These are phyloP conservation scores for Hapalemur alaotrensis DNA, from an alignment of 2,797 vertebrate species.

Conservation along the genomic window DNA sequence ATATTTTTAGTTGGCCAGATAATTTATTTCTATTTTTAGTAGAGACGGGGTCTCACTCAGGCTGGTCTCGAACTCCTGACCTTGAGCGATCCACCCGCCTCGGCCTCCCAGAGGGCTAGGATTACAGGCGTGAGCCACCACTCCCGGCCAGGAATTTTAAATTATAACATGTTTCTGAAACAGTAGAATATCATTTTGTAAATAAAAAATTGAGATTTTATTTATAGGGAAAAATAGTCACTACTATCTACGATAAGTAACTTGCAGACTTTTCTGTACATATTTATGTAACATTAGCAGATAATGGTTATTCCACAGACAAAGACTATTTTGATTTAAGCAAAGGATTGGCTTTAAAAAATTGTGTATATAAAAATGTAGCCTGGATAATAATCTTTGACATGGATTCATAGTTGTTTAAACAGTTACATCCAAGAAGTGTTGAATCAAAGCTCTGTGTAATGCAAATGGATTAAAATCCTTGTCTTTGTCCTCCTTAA, in stretches of 20 bases:
- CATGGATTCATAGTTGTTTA: background rate
- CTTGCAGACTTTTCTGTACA: background rate
- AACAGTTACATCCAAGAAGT: background rate
- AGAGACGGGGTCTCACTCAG: too few relatives aligned
- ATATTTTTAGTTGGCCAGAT: too few relatives aligned
- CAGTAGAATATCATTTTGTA: background rate
- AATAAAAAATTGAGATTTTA: background rate
- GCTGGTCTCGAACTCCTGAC: too few relatives aligned
- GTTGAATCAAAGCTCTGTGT: background rate
- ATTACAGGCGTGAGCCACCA: too few relatives aligned
- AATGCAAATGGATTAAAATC: background rate
- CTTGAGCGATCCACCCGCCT: too few relatives aligned
- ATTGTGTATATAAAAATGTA: background rate
- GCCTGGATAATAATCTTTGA: background rate
- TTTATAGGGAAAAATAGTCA: background rate
- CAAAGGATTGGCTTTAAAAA: background rate
- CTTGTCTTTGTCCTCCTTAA: conserved; percentile 2
- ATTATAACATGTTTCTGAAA: background rate
- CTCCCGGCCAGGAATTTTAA: too few relatives aligned
- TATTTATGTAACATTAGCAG: background rate
- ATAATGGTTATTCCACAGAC: background rate
- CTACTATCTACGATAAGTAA: background rate
- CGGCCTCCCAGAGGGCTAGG: too few relatives aligned
- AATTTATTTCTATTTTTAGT: too few relatives aligned
- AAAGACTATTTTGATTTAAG: background rate